Evolutionary conservation across 2,797 vertebrate genomes (phyloP), one percentile per base, ranked within the genome.

Genomic region (Bovichtus variegatus): DNA sequence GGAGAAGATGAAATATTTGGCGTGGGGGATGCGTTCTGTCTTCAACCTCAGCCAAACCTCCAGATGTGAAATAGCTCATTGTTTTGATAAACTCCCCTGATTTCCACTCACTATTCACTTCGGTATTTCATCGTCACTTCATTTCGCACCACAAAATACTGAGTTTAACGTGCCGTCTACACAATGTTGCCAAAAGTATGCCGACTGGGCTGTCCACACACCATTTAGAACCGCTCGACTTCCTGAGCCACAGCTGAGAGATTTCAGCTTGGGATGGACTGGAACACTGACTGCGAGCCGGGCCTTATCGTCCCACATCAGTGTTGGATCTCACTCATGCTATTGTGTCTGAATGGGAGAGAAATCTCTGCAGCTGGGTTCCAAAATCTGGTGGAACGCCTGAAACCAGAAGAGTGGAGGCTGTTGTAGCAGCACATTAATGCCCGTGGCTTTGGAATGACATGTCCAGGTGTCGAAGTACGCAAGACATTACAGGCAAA

Each of bases 11-110:
- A 31, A 55, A 71, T 43, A 63, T 88, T 74, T 75, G 31, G 36
- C 55, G 15, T 44, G 43, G 18, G 29, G 38, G 43, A 71, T 27
- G 31, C 58, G 47, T 61, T 63, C 69, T 71, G 10, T 29, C 36
- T 3, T 60, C 34, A 66, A 62, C 51, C 15, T 10, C 47, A 44
- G 46, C 21, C 38, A 60, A 53, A 25, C 18, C 0, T 79, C 84
- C 88, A 90, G 83, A 85, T 88, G 85, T 86, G n/a, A 36, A 58
- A 60, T 2, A 40, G 44, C 67, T 67, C 38, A 50, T 44, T 76
- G 66, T 85, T 88, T 77, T 54, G 63, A 81, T 71, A 29, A 74
- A 61, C 49, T 76, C 77, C 18, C 36, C 40, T 15, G 36, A 55
- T 78, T 81, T 78, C 71, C 54, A 74, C 55, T 80, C 68, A 54